Conservation (phyloP, 2,113 vertebrate genomes). For the Anoura caudifer region DNA sequence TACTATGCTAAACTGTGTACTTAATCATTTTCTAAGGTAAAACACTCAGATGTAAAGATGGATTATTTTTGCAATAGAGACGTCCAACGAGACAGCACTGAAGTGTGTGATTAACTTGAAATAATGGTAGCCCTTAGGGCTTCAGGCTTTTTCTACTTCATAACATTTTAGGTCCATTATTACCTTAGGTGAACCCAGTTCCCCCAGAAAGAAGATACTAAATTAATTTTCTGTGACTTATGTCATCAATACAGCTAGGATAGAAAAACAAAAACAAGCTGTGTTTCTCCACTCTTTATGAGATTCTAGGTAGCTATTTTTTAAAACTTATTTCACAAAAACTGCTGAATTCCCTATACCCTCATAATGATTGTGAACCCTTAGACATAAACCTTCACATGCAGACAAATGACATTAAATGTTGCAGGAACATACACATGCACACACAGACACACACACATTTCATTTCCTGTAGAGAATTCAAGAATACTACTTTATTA, state of each 20-base stretch:
- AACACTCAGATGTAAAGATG: constrained; percentile 38
- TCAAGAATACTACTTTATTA: constrained; percentile 19
- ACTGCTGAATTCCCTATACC: constrained; percentile 27
- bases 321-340: not conserved
- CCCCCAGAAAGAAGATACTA: constrained; percentile 23
- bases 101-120: constrained; percentile 74
- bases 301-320: constrained; percentile 37
- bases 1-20: constrained; percentile 43
- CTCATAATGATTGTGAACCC: not conserved
- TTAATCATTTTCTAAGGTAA: constrained; percentile 57
- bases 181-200: constrained; percentile 47
- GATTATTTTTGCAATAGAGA: constrained; percentile 60
- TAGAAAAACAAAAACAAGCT: constrained; percentile 45
- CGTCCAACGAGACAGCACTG: constrained; percentile 70
- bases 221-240: constrained; percentile 61
- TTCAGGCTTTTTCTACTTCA: constrained; percentile 44
- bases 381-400: not conserved
- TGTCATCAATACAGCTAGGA: constrained; percentile 8
- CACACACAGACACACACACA: not conserved
- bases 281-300: constrained; percentile 36
- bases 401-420: constrained; percentile 16
- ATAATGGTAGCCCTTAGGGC: constrained; percentile 68
- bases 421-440: not conserved
- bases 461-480: constrained; percentile 12
- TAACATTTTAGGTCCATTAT: constrained; percentile 66